Evolutionary conservation across 1,140 invertebrate genomes (phyloP).

Genomic region (Campodea augens): DNA sequence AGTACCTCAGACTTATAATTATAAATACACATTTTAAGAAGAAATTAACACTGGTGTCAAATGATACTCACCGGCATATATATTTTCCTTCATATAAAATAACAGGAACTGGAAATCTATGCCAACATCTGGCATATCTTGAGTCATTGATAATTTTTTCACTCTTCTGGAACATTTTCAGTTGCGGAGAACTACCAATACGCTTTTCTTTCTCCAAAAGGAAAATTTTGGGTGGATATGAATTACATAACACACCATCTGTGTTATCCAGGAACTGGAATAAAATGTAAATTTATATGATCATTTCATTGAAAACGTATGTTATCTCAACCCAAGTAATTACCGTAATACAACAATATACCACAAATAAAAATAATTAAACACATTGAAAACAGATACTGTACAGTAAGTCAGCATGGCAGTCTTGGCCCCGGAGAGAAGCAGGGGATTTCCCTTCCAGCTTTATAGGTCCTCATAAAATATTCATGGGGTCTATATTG

Average conservation of each 20-base stretch:
- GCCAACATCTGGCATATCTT: slow-evolving; percentile 41
- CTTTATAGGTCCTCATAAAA: too few species aligned
- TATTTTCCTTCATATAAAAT: slow-evolving; percentile 58
- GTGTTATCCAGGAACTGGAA: slow-evolving; percentile 37
- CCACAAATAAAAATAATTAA: too few species aligned
- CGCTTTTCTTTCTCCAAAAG: slow-evolving; percentile 44
- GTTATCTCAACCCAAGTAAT: too few species aligned
- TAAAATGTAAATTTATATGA: too few species aligned
- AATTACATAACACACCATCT: slow-evolving; percentile 46
- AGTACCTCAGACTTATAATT: neutral
- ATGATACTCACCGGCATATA: slow-evolving; percentile 31
- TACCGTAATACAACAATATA: too few species aligned
- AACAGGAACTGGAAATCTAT: slow-evolving; percentile 57
- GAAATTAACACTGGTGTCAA: neutral
- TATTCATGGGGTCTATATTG: too few species aligned
- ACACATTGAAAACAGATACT: too few species aligned
- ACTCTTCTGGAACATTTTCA: slow-evolving; percentile 25
- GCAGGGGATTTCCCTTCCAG: too few species aligned
- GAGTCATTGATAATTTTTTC: slow-evolving; percentile 31
- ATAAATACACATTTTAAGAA: neutral
- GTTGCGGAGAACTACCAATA: slow-evolving; percentile 14
- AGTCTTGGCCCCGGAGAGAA: too few species aligned
- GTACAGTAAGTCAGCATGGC: too few species aligned
- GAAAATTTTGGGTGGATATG: slow-evolving; percentile 52
- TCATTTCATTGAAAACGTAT: too few species aligned